Evolutionary conservation across 1,140 invertebrate genomes (phyloP).

Genomic region (Marisa cornuarietis): DNA sequence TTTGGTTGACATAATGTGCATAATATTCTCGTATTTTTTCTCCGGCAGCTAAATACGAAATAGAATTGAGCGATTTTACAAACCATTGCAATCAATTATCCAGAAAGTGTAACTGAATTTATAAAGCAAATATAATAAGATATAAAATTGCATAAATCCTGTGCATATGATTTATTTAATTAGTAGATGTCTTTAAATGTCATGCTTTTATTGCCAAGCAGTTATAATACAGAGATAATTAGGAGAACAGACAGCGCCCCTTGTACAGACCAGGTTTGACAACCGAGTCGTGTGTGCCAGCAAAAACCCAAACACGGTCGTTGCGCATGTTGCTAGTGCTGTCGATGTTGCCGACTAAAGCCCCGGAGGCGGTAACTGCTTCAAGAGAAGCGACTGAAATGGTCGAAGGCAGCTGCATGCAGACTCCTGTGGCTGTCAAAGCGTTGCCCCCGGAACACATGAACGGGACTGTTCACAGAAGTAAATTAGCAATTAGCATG

Average conservation of each 20-base stretch:
- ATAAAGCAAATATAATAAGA: too few species aligned
- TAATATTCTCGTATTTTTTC: conserved; percentile 57
- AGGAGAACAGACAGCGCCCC: neutral
- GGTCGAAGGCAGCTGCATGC: conserved; percentile 56
- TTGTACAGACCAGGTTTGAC: conserved; percentile 57
- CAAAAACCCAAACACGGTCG: conserved; percentile 62
- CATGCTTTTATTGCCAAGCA: too few species aligned
- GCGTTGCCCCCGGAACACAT: conserved; percentile 53
- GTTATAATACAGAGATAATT: too few species aligned
- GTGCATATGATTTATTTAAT: too few species aligned
- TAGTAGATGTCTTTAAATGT: too few species aligned
- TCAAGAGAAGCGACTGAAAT: conserved; percentile 47
- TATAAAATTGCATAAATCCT: too few species aligned
- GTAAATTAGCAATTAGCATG: too few species aligned
- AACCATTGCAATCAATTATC: too few species aligned
- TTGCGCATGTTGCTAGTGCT: conserved; percentile 50
- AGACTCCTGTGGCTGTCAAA: conserved; percentile 40
- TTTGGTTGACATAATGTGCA: conserved; percentile 45
- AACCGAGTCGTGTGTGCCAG: conserved; percentile 57
- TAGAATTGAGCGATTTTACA: neutral
- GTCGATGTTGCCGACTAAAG: conserved; percentile 55
- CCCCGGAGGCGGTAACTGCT: conserved; percentile 36
- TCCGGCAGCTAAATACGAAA: conserved; percentile 49
- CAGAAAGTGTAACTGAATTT: too few species aligned
- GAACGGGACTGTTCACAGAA: conserved; percentile 50